phyloP scores from a whole-genome alignment of 2,113 vertebrate genomes.

The Calonectris borealis region DNA sequence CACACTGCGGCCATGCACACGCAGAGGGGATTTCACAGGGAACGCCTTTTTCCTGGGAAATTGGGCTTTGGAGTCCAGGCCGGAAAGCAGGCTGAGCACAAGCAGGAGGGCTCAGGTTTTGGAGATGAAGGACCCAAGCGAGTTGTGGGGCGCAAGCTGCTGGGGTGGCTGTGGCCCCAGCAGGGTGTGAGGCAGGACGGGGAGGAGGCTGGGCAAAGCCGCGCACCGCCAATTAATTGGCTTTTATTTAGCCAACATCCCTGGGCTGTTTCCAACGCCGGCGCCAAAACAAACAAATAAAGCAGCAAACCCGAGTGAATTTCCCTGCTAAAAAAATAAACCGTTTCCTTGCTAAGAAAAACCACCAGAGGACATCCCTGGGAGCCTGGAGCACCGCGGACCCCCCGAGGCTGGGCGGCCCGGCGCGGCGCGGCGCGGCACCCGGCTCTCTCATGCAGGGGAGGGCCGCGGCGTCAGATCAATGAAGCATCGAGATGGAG shows the following conservation, averaged over 20 bases:
- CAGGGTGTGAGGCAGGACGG: not conserved
- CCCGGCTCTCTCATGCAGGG: not conserved
- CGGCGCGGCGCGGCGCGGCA: too few relatives aligned
- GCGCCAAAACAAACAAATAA: not conserved
- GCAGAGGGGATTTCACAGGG: rapidly evolving
- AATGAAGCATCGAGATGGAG: not conserved
- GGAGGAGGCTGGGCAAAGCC: not conserved
- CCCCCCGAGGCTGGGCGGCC: too few relatives aligned
- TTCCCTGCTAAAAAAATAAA: not conserved
- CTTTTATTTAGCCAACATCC: not conserved
- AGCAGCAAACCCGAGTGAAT: not conserved
- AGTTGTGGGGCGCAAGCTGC: rapidly evolving
- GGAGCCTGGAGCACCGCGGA: not conserved
- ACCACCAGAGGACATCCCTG: not conserved
- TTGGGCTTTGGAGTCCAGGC: rapidly evolving
- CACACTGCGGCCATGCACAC: rapidly evolving
- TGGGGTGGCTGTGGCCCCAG: not conserved
- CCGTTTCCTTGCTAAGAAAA: rapidly evolving
- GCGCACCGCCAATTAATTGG: not conserved
- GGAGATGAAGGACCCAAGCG: rapidly evolving
- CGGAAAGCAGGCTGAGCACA: not conserved
- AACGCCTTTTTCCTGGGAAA: not conserved
- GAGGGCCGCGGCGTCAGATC: not conserved
- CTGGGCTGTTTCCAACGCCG: not conserved
- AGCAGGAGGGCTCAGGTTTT: rapidly evolving